Base-by-base conservation (phyloP, 2,797 vertebrate genomes). In the Morus bassanus region DNA sequence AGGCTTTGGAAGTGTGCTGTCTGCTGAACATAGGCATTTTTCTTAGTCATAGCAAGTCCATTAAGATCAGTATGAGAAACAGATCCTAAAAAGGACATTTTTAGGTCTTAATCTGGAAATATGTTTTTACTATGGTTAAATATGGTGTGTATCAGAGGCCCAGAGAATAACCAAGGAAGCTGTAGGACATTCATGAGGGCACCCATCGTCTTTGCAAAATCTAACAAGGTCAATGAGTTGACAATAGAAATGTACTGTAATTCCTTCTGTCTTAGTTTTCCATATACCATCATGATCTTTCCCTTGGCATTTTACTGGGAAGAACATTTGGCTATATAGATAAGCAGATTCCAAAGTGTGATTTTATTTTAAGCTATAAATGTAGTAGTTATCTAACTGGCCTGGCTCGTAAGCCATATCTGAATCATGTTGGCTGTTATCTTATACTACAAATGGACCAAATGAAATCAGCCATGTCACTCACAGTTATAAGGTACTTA, bases 291-390 rank as follows among this genome's bases (percentile, higher is more conserved):
- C 76, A 10, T 90, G 48, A 57, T 88, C n/a, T 93, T 94, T 89
- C 85, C 39, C 75, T 64, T 73, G 37, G 18, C 53, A 93, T 91
- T 92, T 93, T 53, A 56, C 41, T 89, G 70, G 24, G 27, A 76
- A 88, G 75, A 94, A 70, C 39, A 85, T 91, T 93, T 60, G 28
- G 22, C 75, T 80, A 6, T 57, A 48, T 31, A 80, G 56, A 63
- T 86, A 79, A 83, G 63, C 63, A 83, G 68, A 68, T 76, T 80
- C 45, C 14, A 76, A 91, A 92, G 63, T 45, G 27, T 67, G 21
- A 14, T 77, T 94, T 89, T 85, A 82, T 85, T 93, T 96, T 87
- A 89, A 91, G n/a, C 67, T 85, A 5, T 76, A 79, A 89, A 89
- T 45, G 18, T 51, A 48, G 48, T 33, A 65, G 28, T 65, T 76